Evolutionary conservation across 2,113 vertebrate genomes (phyloP).

Genomic region (Neolamprologus falcicula): DNA sequence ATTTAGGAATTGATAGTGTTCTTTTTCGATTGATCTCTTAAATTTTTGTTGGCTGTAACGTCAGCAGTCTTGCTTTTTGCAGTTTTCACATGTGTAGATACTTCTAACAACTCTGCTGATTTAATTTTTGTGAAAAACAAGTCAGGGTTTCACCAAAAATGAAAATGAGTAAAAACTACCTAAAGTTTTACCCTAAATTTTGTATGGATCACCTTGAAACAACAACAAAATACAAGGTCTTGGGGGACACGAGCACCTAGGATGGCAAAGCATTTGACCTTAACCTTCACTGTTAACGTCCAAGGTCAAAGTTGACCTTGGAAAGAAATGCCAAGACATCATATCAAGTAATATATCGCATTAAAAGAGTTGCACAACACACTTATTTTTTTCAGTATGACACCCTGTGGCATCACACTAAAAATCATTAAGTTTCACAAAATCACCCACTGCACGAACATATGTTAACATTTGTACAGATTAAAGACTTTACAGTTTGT

Average conservation of each 20-base stretch:
- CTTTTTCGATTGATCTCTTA: neutral
- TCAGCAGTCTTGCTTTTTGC: neutral
- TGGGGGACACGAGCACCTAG: neutral
- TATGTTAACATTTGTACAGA: neutral
- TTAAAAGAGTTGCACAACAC: neutral
- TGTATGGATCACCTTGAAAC: neutral
- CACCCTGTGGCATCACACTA: neutral
- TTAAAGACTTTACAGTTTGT: neutral
- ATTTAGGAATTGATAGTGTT: neutral
- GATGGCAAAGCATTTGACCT: neutral
- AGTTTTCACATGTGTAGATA: neutral
- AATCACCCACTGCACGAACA: neutral
- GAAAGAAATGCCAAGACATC: neutral
- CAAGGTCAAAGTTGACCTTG: neutral
- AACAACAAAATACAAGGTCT: neutral
- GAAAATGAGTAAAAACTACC: neutral
- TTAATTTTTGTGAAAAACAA: neutral
- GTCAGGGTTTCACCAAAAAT: neutral
- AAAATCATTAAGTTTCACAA: neutral
- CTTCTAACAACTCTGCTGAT: neutral
- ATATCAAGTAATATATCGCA: neutral
- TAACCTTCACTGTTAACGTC: neutral
- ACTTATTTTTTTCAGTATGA: neutral
- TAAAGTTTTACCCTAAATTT: neutral
- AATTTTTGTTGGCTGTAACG: neutral